These are phyloP conservation scores for Ginglymostoma cirratum DNA, from an alignment of 2,113 vertebrate genomes.

Conservation along the genomic window DNA sequence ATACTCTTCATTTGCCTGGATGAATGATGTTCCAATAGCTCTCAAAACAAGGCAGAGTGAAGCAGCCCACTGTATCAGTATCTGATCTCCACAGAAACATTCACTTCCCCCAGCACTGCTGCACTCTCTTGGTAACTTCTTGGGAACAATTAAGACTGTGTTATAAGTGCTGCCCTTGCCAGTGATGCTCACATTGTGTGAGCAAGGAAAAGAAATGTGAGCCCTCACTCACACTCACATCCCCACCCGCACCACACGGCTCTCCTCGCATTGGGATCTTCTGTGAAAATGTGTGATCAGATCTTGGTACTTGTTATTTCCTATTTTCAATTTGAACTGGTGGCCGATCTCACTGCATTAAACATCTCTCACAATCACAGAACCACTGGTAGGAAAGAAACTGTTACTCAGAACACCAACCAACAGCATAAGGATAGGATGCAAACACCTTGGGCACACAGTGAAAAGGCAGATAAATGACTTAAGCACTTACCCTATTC, in stretches of 20 bases:
- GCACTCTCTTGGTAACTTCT: too few species aligned
- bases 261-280: neutral
- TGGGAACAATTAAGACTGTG: too few species aligned
- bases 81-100: too few species aligned
- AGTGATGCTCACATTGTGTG: too few species aligned
- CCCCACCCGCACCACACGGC: too few species aligned
- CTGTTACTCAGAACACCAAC: neutral
- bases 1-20: too few species aligned
- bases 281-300: neutral
- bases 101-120: too few species aligned
- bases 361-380: neutral
- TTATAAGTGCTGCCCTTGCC: too few species aligned
- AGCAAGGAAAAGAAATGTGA: neutral
- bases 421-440: neutral
- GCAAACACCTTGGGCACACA: neutral
- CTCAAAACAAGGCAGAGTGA: too few species aligned
- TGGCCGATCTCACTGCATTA: neutral
- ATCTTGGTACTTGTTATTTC: neutral
- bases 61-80: too few species aligned
- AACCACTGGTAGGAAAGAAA: neutral
- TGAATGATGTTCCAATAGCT: too few species aligned
- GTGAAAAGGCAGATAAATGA: neutral
- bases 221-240: too few species aligned
- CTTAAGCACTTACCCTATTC: neutral
- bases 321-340: neutral